Conservation (phyloP, 1,140 invertebrate genomes). For the Hydropsyche tenuis region DNA sequence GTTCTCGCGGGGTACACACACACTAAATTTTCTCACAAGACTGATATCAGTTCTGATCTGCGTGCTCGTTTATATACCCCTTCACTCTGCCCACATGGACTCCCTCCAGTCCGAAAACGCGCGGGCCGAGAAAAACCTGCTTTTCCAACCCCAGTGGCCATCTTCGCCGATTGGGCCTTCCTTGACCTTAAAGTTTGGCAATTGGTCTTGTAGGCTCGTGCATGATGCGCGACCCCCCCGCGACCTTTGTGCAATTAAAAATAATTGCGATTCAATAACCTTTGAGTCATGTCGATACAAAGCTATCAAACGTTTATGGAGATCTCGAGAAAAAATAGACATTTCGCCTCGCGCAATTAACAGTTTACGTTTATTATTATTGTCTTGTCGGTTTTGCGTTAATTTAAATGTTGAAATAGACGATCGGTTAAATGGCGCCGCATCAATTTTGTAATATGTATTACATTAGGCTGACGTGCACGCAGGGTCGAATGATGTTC, state of each 20-base stretch:
- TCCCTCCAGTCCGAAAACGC: constrained; percentile 20
- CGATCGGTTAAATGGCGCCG: not conserved
- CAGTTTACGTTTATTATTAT: not conserved
- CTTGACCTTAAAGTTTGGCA: no score
- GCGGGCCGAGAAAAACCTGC: no score
- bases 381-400: not conserved
- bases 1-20: constrained; percentile 42
- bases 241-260: no score
- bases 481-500: not conserved
- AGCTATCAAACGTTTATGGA: no score
- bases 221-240: no score
- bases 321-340: not conserved
- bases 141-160: no score
- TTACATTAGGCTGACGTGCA: not conserved
- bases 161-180: no score
- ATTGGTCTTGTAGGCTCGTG: no score
- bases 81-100: constrained; percentile 11
- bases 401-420: constrained; percentile 9
- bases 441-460: constrained; percentile 14
- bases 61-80: constrained; percentile 40
- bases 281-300: no score
- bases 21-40: constrained; percentile 44
- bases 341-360: constrained; percentile 10
- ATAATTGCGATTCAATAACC: no score
- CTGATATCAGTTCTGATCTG: constrained; percentile 33